Evolutionary conservation across 2,888 invertebrate species (phyloP).

Genomic region (Pandemis cinnamomeana): DNA sequence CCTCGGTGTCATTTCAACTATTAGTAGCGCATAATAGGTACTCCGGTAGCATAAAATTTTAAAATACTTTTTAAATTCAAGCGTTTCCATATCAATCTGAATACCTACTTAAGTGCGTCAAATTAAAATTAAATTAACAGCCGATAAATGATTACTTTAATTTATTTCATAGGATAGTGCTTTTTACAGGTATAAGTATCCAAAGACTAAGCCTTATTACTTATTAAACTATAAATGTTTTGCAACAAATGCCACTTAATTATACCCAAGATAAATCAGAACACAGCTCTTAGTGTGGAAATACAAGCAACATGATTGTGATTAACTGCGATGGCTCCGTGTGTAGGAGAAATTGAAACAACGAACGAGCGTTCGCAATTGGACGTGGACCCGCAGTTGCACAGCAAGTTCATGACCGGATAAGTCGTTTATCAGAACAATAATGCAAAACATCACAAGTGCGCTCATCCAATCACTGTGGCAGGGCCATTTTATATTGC

Average conservation of each 20-base stretch:
- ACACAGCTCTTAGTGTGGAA: constrained; percentile 1
- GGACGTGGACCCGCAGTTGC: neutral
- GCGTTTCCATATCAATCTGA: no score
- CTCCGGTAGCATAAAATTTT: no score
- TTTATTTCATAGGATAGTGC: no score
- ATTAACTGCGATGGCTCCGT: constrained; percentile 56
- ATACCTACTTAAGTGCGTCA: no score
- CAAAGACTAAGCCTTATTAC: neutral
- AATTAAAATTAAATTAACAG: no score
- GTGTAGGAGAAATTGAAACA: constrained; percentile 53
- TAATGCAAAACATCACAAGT: neutral
- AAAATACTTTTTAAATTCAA: no score
- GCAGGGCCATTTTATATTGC: neutral
- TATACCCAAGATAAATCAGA: neutral
- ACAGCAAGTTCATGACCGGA: constrained; percentile 3
- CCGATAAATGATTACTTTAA: no score
- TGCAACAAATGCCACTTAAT: neutral
- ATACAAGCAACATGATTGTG: constrained; percentile 55
- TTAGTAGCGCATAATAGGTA: no score
- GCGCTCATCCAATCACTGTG: no score
- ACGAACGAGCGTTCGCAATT: neutral
- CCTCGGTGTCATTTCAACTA: no score
- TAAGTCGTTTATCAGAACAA: constrained; percentile 5
- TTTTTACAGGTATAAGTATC: neutral
- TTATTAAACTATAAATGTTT: neutral